Evolutionary conservation across 2,888 invertebrate species (phyloP).

Genomic region (Ctena decussata): DNA sequence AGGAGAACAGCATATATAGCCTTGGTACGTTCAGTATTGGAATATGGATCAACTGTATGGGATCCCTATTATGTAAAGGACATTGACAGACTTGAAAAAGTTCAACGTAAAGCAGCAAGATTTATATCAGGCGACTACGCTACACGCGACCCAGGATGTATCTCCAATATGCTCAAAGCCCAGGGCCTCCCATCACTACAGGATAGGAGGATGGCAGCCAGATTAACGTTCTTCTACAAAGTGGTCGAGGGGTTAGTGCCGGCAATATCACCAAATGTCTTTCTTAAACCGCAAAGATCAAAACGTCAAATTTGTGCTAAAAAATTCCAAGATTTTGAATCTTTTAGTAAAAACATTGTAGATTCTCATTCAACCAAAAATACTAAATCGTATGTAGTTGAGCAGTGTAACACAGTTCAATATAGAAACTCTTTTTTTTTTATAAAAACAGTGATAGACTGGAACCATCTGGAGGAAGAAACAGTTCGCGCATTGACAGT

Average conservation of each 20-base stretch:
- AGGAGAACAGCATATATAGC: slow-evolving; percentile 17
- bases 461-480: too few relatives aligned
- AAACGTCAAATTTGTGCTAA: background rate
- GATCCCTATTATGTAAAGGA: background rate
- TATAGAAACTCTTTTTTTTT: too few relatives aligned
- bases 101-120: background rate
- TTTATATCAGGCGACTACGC: background rate
- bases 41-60: slow-evolving; percentile 4
- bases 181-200: background rate
- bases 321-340: background rate
- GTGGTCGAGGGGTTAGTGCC: slow-evolving; percentile 7
- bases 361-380: background rate
- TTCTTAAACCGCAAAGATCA: background rate
- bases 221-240: slow-evolving; percentile 4
- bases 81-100: background rate
- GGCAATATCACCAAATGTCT: background rate
- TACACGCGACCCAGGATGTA: background rate
- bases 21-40: background rate
- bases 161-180: background rate
- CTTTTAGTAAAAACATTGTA: background rate
- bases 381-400: background rate
- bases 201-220: background rate
- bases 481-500: too few relatives aligned
- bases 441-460: too few relatives aligned
- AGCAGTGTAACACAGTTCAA: too few relatives aligned